Conservation (phyloP, 2,888 invertebrate genomes). For the Erebia palarica region DNA sequence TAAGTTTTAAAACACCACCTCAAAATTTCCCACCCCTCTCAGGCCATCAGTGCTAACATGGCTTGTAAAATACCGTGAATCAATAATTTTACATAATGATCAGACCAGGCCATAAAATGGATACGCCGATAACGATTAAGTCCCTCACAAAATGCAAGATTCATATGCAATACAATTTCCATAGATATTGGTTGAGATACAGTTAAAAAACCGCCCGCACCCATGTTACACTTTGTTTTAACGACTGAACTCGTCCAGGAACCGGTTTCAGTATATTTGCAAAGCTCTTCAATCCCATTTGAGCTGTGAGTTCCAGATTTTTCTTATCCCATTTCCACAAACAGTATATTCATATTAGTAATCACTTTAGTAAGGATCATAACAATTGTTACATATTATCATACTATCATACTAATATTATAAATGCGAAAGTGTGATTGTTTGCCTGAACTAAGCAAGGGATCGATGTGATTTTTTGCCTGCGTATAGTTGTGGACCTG, state of each 20-base stretch:
- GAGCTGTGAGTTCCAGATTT: background rate
- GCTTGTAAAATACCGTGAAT: background rate
- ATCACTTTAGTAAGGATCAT: too few species aligned
- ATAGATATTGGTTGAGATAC: constrained; percentile 41
- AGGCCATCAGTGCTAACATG: background rate
- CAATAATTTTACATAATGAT: constrained; percentile 11
- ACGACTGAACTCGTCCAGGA: constrained; percentile 23
- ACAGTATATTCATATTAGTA: too few species aligned
- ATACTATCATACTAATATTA: too few species aligned
- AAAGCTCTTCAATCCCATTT: constrained; percentile 43
- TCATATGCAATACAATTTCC: constrained; percentile 39
- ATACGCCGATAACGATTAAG: constrained; percentile 25
- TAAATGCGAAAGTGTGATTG: too few species aligned
- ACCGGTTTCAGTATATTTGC: constrained; percentile 51
- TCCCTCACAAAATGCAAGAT: constrained; percentile 29
- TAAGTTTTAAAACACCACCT: background rate
- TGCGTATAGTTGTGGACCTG: too few species aligned
- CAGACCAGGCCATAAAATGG: constrained; percentile 3
- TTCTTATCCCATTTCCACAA: too few species aligned
- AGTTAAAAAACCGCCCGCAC: constrained; percentile 39
- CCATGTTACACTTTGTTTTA: constrained; percentile 46
- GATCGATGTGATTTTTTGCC: too few species aligned
- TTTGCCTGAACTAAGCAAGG: too few species aligned
- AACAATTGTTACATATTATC: too few species aligned
- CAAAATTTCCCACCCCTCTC: background rate